A percentile compares a stretch with the other conserved stretches of the same genome.
Evolutionary conservation across 2,113 vertebrate species (phyloP).

Genomic region (Acinonyx jubatus): DNA sequence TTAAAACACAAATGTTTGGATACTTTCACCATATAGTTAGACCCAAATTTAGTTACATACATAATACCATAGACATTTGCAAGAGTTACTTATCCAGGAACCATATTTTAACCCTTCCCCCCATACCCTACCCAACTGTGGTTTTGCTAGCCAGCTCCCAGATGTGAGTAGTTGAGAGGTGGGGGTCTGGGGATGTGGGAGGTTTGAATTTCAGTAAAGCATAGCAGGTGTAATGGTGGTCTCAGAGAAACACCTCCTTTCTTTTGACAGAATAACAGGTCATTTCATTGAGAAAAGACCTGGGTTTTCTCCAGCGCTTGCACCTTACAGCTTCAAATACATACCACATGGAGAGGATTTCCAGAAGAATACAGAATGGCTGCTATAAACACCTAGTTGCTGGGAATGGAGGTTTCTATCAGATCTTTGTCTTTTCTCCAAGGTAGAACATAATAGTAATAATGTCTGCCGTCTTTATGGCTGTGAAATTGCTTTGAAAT

Average conservation of each 20-base stretch:
- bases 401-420: not conserved
- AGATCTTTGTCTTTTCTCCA: not conserved
- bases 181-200: not conserved
- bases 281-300: constrained; percentile 26
- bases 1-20: constrained; percentile 64
- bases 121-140: not conserved
- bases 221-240: constrained; percentile 44
- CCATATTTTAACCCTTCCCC: not conserved
- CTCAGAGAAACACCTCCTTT: constrained; percentile 65
- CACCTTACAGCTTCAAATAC: constrained; percentile 37
- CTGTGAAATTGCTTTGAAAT: constrained; percentile 36
- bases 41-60: constrained; percentile 32
- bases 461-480: not conserved
- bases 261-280: constrained; percentile 43
- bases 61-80: constrained; percentile 27
- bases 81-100: not conserved
- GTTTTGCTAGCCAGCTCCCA: constrained; percentile 40
- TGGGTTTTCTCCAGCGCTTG: constrained; percentile 40
- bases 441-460: not conserved
- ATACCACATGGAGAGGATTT: not conserved
- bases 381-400: not conserved
- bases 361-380: not conserved
- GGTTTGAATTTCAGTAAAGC: constrained; percentile 37
- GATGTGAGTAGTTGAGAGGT: constrained; percentile 6
- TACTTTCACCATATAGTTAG: constrained; percentile 37